Evolutionary conservation across 2,888 invertebrate species (phyloP), one percentile per base, ranked within the genome.

Genomic region (Aleiodes alternator): DNA sequence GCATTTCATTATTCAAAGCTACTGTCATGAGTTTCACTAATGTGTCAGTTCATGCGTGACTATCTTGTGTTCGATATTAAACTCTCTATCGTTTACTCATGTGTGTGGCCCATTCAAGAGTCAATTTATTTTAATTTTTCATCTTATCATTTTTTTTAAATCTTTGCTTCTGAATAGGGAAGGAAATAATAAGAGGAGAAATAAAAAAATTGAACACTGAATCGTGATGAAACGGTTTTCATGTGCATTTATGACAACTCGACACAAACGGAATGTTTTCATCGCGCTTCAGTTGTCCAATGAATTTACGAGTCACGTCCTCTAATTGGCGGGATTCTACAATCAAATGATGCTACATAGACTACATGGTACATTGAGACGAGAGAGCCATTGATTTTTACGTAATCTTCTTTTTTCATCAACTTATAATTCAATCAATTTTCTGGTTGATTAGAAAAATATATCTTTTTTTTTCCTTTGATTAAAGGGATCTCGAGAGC

Each of bases 171-270:
- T 23, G 38, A 70, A 74, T 72, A 55, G 34, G 66, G 72, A 70
- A 68, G 68, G 70, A 61, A 61, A 61, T 31, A 85, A 85, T 87
- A 87, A 85, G 84, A 80, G 34, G 1, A 34, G 79, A 31, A 50
- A 69, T 43, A 23, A 23, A 9, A 43, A 43, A 43, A 29, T 53
- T 16, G 8, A 29, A 7, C 16, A n/a, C 69, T 29, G 55, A n/a
- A 59, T 57, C 38, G 61, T 69, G 7, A 48, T 16, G 70, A 48
- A 12, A 50, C 29, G 2, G 57, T 57, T 14, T 55, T 51, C 29
- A 59, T 12, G 23, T 51, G 43, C 75, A 51, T 38, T 14, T 50
- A 66, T 34, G 66, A 73, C 56, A 50, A 56, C 31, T 55, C 29
- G 56, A 73, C 16, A 7, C 59, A 59, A 34, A 69, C 51, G 48